A percentile compares a stretch with the other conserved stretches of the same genome.
These are phyloP conservation scores for Suillia variegata DNA, from an alignment of 2,888 invertebrate species.

Conservation along the genomic window DNA sequence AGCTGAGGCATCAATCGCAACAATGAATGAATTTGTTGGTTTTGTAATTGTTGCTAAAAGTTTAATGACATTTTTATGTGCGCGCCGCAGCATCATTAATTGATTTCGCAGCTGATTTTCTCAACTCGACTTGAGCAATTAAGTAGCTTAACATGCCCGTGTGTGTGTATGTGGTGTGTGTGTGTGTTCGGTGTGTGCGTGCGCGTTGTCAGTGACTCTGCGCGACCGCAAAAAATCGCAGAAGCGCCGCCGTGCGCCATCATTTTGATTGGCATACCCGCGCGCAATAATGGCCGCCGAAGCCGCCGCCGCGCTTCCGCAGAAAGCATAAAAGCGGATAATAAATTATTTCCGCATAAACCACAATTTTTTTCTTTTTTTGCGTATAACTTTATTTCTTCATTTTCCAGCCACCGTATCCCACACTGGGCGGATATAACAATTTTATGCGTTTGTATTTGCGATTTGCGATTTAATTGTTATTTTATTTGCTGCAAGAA, in stretches of 20 bases:
- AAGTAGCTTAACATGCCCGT: no score
- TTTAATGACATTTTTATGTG: not conserved
- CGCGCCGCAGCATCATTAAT: not conserved
- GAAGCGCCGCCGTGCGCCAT: not conserved
- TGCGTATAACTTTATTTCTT: slow-evolving; percentile 9
- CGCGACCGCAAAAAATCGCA: not conserved
- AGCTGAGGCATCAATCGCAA: no score
- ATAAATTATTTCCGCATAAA: slow-evolving; percentile 46
- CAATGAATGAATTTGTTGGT: slow-evolving; percentile 1
- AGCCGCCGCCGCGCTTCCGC: no score
- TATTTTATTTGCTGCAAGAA: no score
- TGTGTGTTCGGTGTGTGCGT: no score
- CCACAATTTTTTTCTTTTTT: slow-evolving; percentile 22
- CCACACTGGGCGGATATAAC: slow-evolving; percentile 6
- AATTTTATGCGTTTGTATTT: slow-evolving; percentile 16
- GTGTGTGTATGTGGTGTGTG: no score
- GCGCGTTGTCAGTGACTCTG: no score
- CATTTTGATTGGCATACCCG: not conserved
- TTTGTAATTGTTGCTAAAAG: not conserved
- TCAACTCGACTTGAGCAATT: no score
- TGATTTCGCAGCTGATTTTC: not conserved
- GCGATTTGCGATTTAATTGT: slow-evolving; percentile 25
- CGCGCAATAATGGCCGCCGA: not conserved
- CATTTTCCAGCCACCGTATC: no score
- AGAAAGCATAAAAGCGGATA: slow-evolving; percentile 27